Evolutionary conservation across 2,888 invertebrate species (phyloP).

Genomic region (Lagria hirta): DNA sequence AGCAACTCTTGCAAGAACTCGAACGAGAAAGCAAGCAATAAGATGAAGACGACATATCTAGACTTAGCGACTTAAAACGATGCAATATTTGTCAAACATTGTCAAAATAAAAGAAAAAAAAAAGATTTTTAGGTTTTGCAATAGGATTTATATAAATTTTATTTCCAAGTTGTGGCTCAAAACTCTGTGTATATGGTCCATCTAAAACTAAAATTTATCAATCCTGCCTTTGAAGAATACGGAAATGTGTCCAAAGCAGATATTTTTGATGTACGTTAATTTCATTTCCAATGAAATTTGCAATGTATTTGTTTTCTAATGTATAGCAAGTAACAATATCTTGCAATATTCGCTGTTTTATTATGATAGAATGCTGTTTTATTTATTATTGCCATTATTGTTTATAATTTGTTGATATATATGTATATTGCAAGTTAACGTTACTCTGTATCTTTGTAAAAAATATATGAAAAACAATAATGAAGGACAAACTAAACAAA

Average conservation of each 20-base stretch:
- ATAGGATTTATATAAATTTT: no score
- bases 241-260: no score
- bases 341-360: constrained; percentile 33
- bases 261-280: no score
- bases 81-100: no score
- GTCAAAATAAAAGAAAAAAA: no score
- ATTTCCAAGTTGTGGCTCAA: no score
- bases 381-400: constrained; percentile 39
- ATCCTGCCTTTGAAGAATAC: no score
- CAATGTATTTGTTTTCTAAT: no score
- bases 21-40: constrained; percentile 52
- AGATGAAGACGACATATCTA: constrained; percentile 34
- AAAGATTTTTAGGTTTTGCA: constrained; percentile 21
- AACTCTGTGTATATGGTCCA: no score
- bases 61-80: constrained; percentile 20
- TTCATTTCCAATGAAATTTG: no score
- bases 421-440: constrained; percentile 45
- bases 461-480: constrained; percentile 38
- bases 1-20: constrained; percentile 50
- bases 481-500: constrained; percentile 34
- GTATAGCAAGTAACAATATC: constrained; percentile 33
- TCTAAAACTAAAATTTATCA: no score
- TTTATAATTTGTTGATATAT: constrained; percentile 15
- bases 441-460: constrained; percentile 46
- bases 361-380: constrained; percentile 36